A percentile compares a stretch with the other conserved stretches of the same genome.
Evolutionary conservation across 1,140 invertebrate genomes (phyloP).

Genomic region (Globodera ellingtonae): DNA sequence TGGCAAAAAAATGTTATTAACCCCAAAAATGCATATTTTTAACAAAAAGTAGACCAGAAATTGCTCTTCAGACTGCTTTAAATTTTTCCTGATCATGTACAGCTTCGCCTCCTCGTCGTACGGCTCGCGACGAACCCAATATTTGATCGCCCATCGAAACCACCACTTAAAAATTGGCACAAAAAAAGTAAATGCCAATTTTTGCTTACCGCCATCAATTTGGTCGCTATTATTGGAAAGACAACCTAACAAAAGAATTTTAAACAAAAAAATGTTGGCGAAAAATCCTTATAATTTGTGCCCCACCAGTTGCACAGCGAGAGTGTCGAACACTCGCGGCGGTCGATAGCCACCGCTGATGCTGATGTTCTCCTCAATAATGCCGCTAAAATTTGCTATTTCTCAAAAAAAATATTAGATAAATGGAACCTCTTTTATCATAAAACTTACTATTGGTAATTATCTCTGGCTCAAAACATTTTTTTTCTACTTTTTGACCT

Average conservation of each 20-base stretch:
- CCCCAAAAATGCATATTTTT: background rate
- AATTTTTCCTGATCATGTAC: conserved; percentile 78
- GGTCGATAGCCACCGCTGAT: conserved; percentile 81
- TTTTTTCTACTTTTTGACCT: background rate
- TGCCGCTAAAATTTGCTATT: conserved; percentile 67
- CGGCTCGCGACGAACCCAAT: conserved; percentile 75
- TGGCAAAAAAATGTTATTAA: background rate
- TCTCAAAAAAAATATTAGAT: too few relatives aligned
- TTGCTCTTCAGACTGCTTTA: conserved; percentile 72
- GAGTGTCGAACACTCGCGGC: conserved; percentile 73
- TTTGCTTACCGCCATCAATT: background rate
- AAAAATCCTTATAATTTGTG: background rate
- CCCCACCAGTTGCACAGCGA: conserved; percentile 76
- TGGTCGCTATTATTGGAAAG: background rate
- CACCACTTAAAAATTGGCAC: conserved; percentile 76
- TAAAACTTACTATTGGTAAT: too few relatives aligned
- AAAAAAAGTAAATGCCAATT: background rate
- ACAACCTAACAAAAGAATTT: conserved; percentile 7
- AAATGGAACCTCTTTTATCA: too few relatives aligned
- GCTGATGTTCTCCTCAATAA: conserved; percentile 82
- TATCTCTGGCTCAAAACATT: too few relatives aligned
- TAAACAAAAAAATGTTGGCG: too few relatives aligned
- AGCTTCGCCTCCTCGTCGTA: conserved; percentile 81
- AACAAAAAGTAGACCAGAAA: conserved; percentile 68
- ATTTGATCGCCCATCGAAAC: conserved; percentile 78